A percentile compares a stretch with the other conserved stretches of the same genome.
Evolutionary conservation across 2,888 invertebrate genomes (phyloP).

Genomic region (Plusia festucae): DNA sequence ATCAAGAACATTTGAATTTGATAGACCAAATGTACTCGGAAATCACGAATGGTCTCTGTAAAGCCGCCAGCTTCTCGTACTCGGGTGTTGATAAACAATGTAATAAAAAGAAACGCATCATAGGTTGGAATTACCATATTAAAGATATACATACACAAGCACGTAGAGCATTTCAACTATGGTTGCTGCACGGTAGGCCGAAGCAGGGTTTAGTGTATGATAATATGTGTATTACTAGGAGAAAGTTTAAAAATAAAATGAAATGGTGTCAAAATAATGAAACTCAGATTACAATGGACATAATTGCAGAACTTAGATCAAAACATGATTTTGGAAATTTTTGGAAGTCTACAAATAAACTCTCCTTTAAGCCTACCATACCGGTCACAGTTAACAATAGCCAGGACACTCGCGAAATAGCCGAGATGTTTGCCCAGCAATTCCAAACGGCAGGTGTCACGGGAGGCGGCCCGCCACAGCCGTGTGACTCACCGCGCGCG

Average conservation of each 20-base stretch:
- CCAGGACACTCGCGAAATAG: background rate
- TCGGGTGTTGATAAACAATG: background rate
- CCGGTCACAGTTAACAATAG: background rate
- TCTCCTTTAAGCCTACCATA: background rate
- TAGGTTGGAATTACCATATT: background rate
- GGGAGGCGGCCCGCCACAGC: too few relatives aligned
- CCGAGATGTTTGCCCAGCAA: background rate
- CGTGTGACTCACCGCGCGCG: too few relatives aligned
- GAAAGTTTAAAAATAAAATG: background rate
- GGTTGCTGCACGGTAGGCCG: background rate
- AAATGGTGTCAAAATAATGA: background rate
- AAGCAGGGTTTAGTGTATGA: background rate
- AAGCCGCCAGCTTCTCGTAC: background rate
- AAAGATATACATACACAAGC: background rate
- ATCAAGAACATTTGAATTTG: background rate
- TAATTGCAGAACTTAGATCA: background rate
- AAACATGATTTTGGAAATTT: background rate
- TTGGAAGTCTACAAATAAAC: background rate
- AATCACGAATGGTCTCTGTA: background rate
- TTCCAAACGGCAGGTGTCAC: too few relatives aligned
- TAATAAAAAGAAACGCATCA: background rate
- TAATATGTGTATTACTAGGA: background rate
- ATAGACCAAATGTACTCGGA: background rate
- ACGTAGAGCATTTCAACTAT: background rate
- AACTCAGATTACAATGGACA: background rate